Evolutionary conservation across 2,888 invertebrate species (phyloP), one percentile per base, ranked within the genome.

Genomic region (Strigamia maritima): DNA sequence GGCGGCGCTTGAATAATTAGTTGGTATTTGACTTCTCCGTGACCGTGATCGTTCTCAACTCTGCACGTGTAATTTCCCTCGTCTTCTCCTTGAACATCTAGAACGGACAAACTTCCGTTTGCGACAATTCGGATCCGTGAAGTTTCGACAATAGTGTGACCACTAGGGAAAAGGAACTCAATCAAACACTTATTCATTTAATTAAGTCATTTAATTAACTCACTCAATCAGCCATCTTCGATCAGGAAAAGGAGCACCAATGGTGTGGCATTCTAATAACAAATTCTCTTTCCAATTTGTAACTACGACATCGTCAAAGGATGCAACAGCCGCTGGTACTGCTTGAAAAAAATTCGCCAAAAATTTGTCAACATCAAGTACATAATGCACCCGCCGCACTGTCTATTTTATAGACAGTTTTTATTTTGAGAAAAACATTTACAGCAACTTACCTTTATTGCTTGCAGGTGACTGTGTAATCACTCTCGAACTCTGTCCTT

Each of bases 401-500:
- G 19, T 2, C 54, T 44, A 54, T 2, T 54, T 22, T 19, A 22
- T n/a, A n/a, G 12, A 16, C 44, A 44, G 16, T 44, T 75, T 75
- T 28, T 16, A 22, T 70, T 70, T 22, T 1, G 6, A 22, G 8
- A 44, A 44, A 44, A 7, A 54, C 54, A 54, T 54, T 54, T 54
- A 54, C 19, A 54, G 54, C 40, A 40, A 35, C 28, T 77, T 82
- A 85, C 86, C 85, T 79, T 79, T 79, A 81, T 83, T 83, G 31
- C 82, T 80, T 12, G 82, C 82, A 2, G 85, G 84, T 38, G 83
- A 82, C 14, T 84, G 83, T 0, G 82, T 81, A 10, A 84, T 83
- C 16, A 83, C 82, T 54, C 82, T 82, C 0, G 85, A 85, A 76
- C 81, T 82, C 44, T 83, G 83, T 8, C 86, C 85, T 49, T 81